phyloP scores from a whole-genome alignment of 2,797 vertebrate species.

The Argentina silus region DNA sequence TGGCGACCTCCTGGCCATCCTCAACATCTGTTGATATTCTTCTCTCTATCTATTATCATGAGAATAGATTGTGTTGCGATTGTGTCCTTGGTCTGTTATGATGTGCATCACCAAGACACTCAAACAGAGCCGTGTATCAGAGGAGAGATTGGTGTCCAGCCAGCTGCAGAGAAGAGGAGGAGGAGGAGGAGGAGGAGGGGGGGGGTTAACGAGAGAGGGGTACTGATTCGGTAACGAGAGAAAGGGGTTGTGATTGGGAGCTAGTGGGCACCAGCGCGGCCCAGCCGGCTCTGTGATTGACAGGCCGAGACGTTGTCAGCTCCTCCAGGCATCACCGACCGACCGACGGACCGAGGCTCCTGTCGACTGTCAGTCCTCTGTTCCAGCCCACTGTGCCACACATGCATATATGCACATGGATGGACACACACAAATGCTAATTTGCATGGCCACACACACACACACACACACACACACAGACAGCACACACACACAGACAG shows the following conservation, averaged over 20 bases:
- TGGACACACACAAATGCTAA: constrained; percentile 10
- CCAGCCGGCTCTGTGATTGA: constrained; percentile 81
- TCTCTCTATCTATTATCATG: constrained; percentile 21
- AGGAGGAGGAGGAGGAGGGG: neutral
- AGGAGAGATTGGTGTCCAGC: constrained; percentile 22
- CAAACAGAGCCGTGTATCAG: constrained; percentile 42
- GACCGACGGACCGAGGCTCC: constrained; percentile 70
- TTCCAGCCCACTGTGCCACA: constrained; percentile 94
- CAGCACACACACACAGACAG: neutral
- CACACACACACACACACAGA: constrained; percentile 67
- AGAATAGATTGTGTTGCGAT: constrained; percentile 26
- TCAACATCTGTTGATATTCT: no score
- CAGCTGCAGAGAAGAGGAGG: neutral
- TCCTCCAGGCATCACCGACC: constrained; percentile 88
- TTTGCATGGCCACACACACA: neutral
- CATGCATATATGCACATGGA: constrained; percentile 56
- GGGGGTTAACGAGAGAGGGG: no score
- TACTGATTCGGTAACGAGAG: constrained; percentile 62
- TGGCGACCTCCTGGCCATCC: no score
- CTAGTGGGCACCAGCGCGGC: constrained; percentile 55
- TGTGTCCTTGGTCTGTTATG: constrained; percentile 17
- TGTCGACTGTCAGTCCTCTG: constrained; percentile 95
- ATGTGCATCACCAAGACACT: neutral
- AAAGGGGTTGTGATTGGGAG: constrained; percentile 68
- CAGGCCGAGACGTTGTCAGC: constrained; percentile 91